Conservation (phyloP, 2,113 vertebrate genomes). For the Grammomys dolichurus region DNA sequence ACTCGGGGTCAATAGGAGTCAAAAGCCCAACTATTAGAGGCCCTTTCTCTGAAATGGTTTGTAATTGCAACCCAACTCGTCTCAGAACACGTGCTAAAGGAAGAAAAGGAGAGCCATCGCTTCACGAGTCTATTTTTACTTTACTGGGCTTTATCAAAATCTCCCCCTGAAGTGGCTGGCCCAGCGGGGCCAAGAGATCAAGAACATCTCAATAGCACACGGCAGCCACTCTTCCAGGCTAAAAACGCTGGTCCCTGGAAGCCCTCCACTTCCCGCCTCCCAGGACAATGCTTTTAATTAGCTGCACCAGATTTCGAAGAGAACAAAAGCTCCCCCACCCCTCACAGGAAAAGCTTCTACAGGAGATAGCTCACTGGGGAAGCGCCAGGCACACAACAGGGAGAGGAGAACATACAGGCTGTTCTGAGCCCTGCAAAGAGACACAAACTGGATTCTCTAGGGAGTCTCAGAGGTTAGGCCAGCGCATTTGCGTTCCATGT, state of each 20-base stretch:
- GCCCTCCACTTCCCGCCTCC: neutral
- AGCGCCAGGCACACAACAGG: slow-evolving; percentile 77
- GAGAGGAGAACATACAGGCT: slow-evolving; percentile 79
- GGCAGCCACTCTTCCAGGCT: neutral
- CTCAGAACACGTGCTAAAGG: neutral
- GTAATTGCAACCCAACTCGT: slow-evolving; percentile 41
- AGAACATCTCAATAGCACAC: neutral
- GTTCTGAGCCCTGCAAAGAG: slow-evolving; percentile 76
- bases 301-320: slow-evolving; percentile 61
- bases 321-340: slow-evolving; percentile 80
- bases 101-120: neutral
- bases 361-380: slow-evolving; percentile 81
- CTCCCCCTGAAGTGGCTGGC: neutral
- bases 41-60: slow-evolving; percentile 49
- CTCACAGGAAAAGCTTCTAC: slow-evolving; percentile 79
- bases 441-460: slow-evolving; percentile 76
- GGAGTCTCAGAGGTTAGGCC: slow-evolving; percentile 70
- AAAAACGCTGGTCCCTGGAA: slow-evolving; percentile 14
- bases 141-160: slow-evolving; percentile 61
- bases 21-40: neutral
- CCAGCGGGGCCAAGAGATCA: slow-evolving; percentile 58
- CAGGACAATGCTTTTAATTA: slow-evolving; percentile 79
- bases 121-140: slow-evolving; percentile 69
- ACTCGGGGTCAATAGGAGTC: slow-evolving; percentile 7
- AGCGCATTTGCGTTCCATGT: slow-evolving; percentile 65